Conservation (phyloP, 1,140 invertebrate species). For the Drosophila sp. region DNA sequence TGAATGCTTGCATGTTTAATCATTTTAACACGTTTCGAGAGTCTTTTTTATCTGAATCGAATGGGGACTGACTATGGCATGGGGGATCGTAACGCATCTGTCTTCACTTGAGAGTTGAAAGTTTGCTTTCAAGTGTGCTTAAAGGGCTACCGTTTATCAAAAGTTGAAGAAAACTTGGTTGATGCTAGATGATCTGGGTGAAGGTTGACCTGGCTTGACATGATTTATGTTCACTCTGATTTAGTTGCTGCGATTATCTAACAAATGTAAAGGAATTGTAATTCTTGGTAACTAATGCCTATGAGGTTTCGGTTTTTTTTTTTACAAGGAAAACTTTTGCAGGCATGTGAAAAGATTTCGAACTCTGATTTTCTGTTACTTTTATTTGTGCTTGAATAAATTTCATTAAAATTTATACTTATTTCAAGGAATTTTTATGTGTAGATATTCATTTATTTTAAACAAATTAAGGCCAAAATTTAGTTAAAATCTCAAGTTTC, state of each 20-base stretch:
- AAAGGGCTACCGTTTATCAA: constrained; percentile 29
- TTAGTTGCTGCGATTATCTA: constrained; percentile 13
- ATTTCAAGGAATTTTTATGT: no score
- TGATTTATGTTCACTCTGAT: constrained; percentile 11
- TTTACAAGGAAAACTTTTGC: no score
- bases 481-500: no score
- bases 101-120: constrained; percentile 26
- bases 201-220: constrained; percentile 31
- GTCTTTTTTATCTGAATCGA: not conserved
- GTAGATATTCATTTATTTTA: no score
- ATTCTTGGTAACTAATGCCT: not conserved
- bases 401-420: no score
- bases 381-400: no score
- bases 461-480: no score
- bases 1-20: constrained; percentile 36
- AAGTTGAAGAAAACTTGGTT: not conserved
- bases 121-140: constrained; percentile 17
- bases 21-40: constrained; percentile 49
- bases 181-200: constrained; percentile 37
- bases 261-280: not conserved
- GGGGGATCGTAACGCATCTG: constrained; percentile 1
- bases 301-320: not conserved
- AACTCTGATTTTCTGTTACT: no score
- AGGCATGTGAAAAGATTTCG: no score
- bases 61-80: constrained; percentile 1